These are phyloP conservation scores for Unio delphinus DNA, from an alignment of 2,888 invertebrate genomes.

Conservation along the genomic window DNA sequence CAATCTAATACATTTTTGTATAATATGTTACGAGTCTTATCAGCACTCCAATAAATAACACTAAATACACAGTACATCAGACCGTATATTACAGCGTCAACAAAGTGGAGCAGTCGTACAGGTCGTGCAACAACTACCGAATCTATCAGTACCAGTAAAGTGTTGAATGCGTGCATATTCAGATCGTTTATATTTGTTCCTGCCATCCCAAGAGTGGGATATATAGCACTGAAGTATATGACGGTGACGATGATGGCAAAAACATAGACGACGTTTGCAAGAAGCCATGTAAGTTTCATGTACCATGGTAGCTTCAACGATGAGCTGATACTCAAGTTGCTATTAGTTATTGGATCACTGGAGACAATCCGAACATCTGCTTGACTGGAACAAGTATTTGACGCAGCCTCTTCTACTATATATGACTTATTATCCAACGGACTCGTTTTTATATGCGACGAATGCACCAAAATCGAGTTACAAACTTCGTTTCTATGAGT, in stretches of 20 bases:
- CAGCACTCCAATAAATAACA: constrained; percentile 54
- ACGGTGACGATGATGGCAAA: constrained; percentile 54
- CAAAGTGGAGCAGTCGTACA: constrained; percentile 50
- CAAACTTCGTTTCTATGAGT: too few relatives aligned
- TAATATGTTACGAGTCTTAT: constrained; percentile 55
- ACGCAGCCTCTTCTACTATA: too few relatives aligned
- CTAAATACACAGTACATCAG: constrained; percentile 47
- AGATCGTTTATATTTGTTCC: constrained; percentile 33
- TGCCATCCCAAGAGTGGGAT: constrained; percentile 22
- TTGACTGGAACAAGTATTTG: too few relatives aligned
- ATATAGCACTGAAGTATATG: constrained; percentile 56
- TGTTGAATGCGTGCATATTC: constrained; percentile 55
- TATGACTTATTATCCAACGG: too few relatives aligned
- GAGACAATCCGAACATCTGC: too few relatives aligned
- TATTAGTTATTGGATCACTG: background rate
- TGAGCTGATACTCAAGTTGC: background rate
- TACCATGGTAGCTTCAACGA: constrained; percentile 29
- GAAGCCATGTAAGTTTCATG: constrained; percentile 54
- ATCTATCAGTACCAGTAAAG: constrained; percentile 50
- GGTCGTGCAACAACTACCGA: constrained; percentile 47
- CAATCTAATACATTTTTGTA: constrained; percentile 64
- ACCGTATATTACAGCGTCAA: constrained; percentile 52
- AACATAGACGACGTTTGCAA: constrained; percentile 44
- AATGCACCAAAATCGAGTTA: too few relatives aligned
- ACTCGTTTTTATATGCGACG: too few relatives aligned